Evolutionary conservation across 2,888 invertebrate species (phyloP).

Genomic region (Caenorhabditis wallacei): DNA sequence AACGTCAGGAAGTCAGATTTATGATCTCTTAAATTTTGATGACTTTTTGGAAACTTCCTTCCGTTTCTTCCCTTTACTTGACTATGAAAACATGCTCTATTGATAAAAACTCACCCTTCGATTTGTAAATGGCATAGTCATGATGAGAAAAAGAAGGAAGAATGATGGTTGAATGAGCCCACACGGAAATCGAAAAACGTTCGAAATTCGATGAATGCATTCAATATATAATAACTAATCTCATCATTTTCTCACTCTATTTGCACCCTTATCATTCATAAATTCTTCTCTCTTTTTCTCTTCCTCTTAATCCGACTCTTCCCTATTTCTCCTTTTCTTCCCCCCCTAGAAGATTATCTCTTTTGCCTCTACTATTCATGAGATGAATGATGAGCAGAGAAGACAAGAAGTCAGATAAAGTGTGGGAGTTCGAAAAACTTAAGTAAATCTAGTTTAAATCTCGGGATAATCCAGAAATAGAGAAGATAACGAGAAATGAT

Average conservation of each 20-base stretch:
- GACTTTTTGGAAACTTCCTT: background rate
- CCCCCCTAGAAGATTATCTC: background rate
- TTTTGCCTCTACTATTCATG: background rate
- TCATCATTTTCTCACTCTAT: slow-evolving; percentile 3
- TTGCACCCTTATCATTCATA: slow-evolving; percentile 46
- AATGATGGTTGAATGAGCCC: too few relatives aligned
- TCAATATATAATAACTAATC: slow-evolving; percentile 43
- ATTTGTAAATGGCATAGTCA: slow-evolving; percentile 26
- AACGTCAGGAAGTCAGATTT: slow-evolving; percentile 14
- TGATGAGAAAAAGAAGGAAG: background rate
- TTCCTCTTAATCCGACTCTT: slow-evolving; percentile 2
- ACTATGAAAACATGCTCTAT: background rate
- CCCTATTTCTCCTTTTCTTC: too few relatives aligned
- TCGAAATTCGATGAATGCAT: slow-evolving; percentile 12
- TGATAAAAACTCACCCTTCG: slow-evolving; percentile 18
- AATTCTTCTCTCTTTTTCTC: slow-evolving; percentile 1
- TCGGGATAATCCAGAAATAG: too few relatives aligned
- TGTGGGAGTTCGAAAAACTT: background rate
- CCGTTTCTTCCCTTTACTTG: too few relatives aligned
- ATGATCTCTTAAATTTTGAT: slow-evolving; percentile 1
- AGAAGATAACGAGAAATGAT: too few relatives aligned
- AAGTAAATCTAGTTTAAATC: too few relatives aligned
- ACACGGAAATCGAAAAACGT: background rate
- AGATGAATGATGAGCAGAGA: background rate
- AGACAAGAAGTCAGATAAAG: background rate